Percentiles rank a stretch among this genome's conserved stretches.
These are phyloP conservation scores for Spilarctia lutea DNA, from an alignment of 2,888 invertebrate species.

Conservation along the genomic window DNA sequence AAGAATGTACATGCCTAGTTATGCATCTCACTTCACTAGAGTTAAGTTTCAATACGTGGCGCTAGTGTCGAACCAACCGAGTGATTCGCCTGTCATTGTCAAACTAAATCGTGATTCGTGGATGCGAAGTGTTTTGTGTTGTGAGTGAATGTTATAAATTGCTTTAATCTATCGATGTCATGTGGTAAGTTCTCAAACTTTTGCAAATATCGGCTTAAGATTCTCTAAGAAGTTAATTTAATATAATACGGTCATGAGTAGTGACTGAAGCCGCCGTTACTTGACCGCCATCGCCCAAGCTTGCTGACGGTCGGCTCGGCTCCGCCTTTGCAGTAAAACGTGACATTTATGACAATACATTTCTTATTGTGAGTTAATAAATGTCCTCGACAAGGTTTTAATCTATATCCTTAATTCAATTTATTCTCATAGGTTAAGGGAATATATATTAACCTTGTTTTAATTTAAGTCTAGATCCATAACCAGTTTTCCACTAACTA, in stretches of 20 bases:
- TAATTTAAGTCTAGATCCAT: conserved; percentile 44
- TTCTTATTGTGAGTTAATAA: conserved; percentile 31
- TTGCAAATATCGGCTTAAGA: conserved; percentile 13
- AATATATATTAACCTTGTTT: conserved; percentile 3
- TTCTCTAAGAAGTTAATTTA: conserved; percentile 16
- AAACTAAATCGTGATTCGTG: conserved; percentile 65
- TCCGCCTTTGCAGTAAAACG: conserved; percentile 74
- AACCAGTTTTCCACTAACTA: conserved; percentile 56
- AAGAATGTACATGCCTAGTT: not conserved
- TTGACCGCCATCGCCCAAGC: conserved; percentile 85
- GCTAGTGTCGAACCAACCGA: conserved; percentile 64
- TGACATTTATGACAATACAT: conserved; percentile 55
- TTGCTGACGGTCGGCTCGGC: conserved; percentile 68
- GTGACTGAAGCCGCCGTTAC: conserved; percentile 74
- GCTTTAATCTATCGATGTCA: conserved; percentile 73
- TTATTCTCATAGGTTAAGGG: conserved; percentile 44
- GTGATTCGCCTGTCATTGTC: conserved; percentile 49
- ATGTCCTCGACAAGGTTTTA: conserved; percentile 20
- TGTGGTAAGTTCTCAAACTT: conserved; percentile 76
- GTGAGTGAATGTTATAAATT: conserved; percentile 79
- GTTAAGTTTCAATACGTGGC: conserved; percentile 66
- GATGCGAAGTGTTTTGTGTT: conserved; percentile 79
- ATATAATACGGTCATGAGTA: conserved; percentile 29
- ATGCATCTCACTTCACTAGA: conserved; percentile 31
- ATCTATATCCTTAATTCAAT: conserved; percentile 38